phyloP scores from a whole-genome alignment of 2,888 invertebrate species.

The Pristionchus mayeri region DNA sequence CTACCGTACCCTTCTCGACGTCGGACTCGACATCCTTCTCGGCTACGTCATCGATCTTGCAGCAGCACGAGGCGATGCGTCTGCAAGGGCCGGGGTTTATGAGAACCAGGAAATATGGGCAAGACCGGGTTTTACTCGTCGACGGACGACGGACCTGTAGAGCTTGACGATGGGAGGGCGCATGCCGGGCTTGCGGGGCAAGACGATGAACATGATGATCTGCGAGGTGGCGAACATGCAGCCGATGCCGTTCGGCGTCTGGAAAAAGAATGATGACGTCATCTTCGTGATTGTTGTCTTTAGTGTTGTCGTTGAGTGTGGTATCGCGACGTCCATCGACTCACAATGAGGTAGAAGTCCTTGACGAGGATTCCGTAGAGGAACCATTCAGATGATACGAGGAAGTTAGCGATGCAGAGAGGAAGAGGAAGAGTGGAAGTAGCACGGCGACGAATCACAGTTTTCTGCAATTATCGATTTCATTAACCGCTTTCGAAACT shows the following conservation, averaged over 20 bases:
- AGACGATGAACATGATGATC: conserved; percentile 85
- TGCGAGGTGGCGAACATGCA: conserved; percentile 85
- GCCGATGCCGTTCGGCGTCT: conserved; percentile 88
- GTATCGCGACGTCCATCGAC: conserved; percentile 54
- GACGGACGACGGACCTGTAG: conserved; percentile 57
- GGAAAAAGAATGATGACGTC: conserved; percentile 68
- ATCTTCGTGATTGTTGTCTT: not conserved
- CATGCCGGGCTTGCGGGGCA: conserved; percentile 79
- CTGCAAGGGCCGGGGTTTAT: conserved; percentile 3
- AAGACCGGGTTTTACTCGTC: conserved; percentile 43
- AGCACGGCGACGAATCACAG: conserved; percentile 87
- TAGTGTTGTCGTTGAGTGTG: no score
- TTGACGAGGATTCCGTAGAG: conserved; percentile 86
- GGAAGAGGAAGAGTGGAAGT: conserved; percentile 91
- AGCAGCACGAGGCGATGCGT: conserved; percentile 37
- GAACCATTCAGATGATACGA: conserved; percentile 89
- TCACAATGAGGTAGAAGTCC: conserved; percentile 86
- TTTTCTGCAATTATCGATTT: conserved; percentile 80
- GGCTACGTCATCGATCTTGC: conserved; percentile 42
- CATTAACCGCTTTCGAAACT: no score
- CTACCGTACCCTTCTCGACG: conserved; percentile 48
- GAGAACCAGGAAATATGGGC: not conserved
- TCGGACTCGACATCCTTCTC: conserved; percentile 57
- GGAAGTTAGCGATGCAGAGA: conserved; percentile 87
- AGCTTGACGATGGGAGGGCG: conserved; percentile 68